phyloP scores from a whole-genome alignment of 2,888 invertebrate genomes.

The Ophion ventricosus region DNA sequence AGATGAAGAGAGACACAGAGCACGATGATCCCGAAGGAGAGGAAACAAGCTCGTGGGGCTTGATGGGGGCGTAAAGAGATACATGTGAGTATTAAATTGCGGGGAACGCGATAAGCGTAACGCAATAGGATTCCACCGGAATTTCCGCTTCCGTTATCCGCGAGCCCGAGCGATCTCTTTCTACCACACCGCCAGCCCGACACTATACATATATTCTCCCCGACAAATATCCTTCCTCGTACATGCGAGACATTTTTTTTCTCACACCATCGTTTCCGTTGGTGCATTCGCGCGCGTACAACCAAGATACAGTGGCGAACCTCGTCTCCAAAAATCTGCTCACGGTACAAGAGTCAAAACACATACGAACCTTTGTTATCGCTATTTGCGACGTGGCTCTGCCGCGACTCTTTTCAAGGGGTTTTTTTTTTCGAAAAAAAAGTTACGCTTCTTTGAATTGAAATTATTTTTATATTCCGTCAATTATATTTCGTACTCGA shows the following conservation, averaged over 20 bases:
- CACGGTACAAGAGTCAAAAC: background rate
- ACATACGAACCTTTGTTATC: background rate
- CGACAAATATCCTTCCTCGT: conserved; percentile 32
- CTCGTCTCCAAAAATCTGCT: background rate
- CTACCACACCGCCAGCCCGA: conserved; percentile 40
- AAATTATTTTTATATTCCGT: too few relatives aligned
- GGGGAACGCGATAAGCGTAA: conserved; percentile 79
- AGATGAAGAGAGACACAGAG: background rate
- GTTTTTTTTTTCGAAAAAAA: too few relatives aligned
- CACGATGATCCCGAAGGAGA: conserved; percentile 21
- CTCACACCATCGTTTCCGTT: conserved; percentile 25
- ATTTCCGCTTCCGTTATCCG: conserved; percentile 76
- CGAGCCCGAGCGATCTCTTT: conserved; percentile 55
- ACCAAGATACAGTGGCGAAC: background rate
- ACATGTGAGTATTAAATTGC: conserved; percentile 73
- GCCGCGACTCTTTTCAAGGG: too few relatives aligned
- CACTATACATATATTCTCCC: background rate
- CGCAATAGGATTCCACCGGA: conserved; percentile 77
- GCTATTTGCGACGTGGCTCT: background rate
- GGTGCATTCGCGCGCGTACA: conserved; percentile 2
- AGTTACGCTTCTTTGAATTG: too few relatives aligned
- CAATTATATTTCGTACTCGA: too few relatives aligned
- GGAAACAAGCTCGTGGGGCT: conserved; percentile 17
- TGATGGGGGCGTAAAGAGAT: conserved; percentile 52
- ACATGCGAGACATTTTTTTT: conserved; percentile 26